These are phyloP conservation scores for Ciconia maguari DNA, from an alignment of 2,113 vertebrate species.

Conservation along the genomic window DNA sequence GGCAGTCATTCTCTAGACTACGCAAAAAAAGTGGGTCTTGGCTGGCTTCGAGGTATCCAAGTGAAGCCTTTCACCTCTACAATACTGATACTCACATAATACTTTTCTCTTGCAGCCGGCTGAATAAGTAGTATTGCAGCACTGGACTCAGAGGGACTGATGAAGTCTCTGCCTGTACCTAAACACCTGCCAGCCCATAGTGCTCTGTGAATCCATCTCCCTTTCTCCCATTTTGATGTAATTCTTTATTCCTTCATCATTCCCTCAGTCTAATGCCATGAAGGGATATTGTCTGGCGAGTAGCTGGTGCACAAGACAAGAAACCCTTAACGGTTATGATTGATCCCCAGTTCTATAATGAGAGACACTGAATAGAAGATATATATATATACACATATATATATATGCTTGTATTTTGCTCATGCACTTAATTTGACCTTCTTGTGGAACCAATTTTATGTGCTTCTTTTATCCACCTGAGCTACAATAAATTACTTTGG, in stretches of 20 bases:
- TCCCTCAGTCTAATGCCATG: neutral
- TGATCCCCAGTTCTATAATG: neutral
- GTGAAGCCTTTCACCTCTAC: neutral
- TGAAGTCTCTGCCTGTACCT: neutral
- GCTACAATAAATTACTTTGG: constrained; percentile 32
- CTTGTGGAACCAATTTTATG: neutral
- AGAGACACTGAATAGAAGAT: neutral
- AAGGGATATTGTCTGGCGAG: neutral
- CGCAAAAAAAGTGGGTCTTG: neutral
- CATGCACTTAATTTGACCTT: constrained; percentile 10
- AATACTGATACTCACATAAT: neutral
- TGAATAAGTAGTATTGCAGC: neutral
- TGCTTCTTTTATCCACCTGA: neutral
- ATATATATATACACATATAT: neutral
- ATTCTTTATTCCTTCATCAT: neutral
- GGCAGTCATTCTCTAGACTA: neutral
- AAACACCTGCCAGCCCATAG: neutral
- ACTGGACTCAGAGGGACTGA: neutral
- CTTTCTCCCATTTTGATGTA: neutral
- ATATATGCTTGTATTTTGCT: neutral
- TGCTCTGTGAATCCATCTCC: neutral
- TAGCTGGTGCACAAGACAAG: neutral
- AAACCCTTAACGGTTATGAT: neutral
- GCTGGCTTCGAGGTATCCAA: neutral
- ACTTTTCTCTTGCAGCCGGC: constrained; percentile 33